Base-by-base conservation (phyloP, 1,140 invertebrate species). In the Papilio polyxenes region DNA sequence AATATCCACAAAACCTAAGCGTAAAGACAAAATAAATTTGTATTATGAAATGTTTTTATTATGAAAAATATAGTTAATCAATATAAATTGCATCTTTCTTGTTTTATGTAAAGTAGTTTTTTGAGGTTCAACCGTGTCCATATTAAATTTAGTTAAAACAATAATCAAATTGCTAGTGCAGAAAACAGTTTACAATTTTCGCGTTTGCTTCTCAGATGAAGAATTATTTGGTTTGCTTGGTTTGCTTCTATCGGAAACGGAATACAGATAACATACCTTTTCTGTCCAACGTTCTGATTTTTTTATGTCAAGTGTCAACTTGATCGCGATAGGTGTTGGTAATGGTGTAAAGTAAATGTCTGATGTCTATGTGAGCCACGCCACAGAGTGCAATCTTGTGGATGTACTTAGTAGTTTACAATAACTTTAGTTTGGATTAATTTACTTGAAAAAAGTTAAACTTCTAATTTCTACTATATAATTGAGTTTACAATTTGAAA, bases 401-500 rank as follows among this genome's bases (percentile, higher is more conserved):
- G 40, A 37, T 44, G 62, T 62, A 44, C 31, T 59, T 59, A 80
- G 40, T 80, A 69, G 37, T 49, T 80, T 17, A 23, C 44, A 48
- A 69, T 69, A 9, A 7, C 23, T 17, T 80, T 17, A 65, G 48
- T 20, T 65, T 51, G 62, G n/a, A 56, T 37, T 75, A 13, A 65
- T 40, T 56, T 13, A 77, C 20, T 82, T 72, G 59, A 78, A 82
- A 75, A 74, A 13, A 23, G 11, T 82, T 31, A 37, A 31, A 72
- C 69, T 51, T 62, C 49, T 51, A 75, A 44, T 82, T 80, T 48
- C 8, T 65, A 20, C 13, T 15, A 37, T 23, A 17, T 53, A 51
- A 77, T 77, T 23, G 9, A 69, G 40, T 80, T 48, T 49, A 69
- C 0, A 51, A 80, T 62, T 31, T 49, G 23, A 91, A 82, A 84